Evolutionary conservation across 2,888 invertebrate species (phyloP), one percentile per base, ranked within the genome.

Genomic region (Bhutanitis thaidina): DNA sequence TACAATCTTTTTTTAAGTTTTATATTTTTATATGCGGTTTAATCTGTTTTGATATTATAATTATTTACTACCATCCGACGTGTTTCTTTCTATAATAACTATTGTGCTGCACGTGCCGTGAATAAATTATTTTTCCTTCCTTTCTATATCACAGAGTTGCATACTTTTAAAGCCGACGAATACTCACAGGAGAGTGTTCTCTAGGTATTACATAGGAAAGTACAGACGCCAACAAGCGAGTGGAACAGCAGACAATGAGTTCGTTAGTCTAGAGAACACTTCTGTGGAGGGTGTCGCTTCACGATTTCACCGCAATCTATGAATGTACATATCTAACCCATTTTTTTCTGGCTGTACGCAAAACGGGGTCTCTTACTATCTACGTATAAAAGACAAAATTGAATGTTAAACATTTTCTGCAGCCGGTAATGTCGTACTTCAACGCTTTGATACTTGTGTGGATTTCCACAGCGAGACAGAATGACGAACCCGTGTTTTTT

Each of bases 261-360:
- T 86, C 85, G 81, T 86, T 85, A 85, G 79, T 60, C 64, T 61
- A 64, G 67, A 81, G 80, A 60, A 71, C 82, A 71, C 80, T 79
- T 65, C 64, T 66, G 61, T 66, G 55, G 59, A 77, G 74, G 74
- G 80, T 74, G 77, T 74, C 82, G 75, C 78, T 82, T 67, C 75
- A 76, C 67, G 61, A 68, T 60, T 65, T 59, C 60, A 61, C 46
- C 60, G 63, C 46, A 14, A 46, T 38, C 37, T 14, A 34, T 16
- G 41, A 20, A 52, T 43, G 43, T 29, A n/a, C n/a, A n/a, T n/a
- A 32, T 52, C 38, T 47, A 52, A 32, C 20, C 41, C 30, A 52
- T 46, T 39, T 52, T 39, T 51, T 12, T 7, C 36, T 10, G 16
- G 29, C 40, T 44, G 13, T 34, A 49, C 9, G 2, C 44, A 15